Evolutionary conservation across 2,797 vertebrate genomes (phyloP).

Genomic region (Manis crassicaudata): DNA sequence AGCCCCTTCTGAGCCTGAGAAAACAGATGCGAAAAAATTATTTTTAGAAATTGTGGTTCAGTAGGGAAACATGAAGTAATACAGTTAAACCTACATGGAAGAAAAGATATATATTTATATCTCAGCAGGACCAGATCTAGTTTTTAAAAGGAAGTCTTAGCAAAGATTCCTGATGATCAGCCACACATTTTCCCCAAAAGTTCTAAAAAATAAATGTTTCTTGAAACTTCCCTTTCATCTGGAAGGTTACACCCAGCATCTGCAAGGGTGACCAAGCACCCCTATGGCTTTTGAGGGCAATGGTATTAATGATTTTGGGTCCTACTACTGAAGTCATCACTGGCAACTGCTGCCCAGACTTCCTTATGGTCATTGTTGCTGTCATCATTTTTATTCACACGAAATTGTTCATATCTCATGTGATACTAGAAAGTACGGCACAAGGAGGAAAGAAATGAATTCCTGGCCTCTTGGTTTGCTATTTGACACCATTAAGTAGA

Average conservation of each 20-base stretch:
- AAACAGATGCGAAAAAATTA: neutral
- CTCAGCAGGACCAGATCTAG: neutral
- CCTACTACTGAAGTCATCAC: conserved; percentile 84
- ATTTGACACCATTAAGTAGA: conserved; percentile 89
- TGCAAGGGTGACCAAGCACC: neutral
- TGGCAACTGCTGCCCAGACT: conserved; percentile 58
- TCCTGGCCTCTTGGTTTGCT: conserved; percentile 87
- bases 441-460: conserved; percentile 80
- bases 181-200: neutral
- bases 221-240: conserved; percentile 1
- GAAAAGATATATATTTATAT: neutral
- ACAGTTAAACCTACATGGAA: neutral
- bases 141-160: neutral
- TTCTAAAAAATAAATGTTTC: neutral
- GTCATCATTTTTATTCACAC: conserved; percentile 87
- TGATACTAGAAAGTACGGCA: conserved; percentile 82
- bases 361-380: conserved; percentile 86
- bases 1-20: neutral
- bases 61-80: neutral
- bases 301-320: neutral
- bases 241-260: conserved; percentile 26
- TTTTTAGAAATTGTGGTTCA: neutral
- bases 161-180: neutral
- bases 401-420: conserved; percentile 86
- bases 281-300: neutral